phyloP scores from a whole-genome alignment of 2,888 invertebrate genomes.

The Hypercompe scribonia region DNA sequence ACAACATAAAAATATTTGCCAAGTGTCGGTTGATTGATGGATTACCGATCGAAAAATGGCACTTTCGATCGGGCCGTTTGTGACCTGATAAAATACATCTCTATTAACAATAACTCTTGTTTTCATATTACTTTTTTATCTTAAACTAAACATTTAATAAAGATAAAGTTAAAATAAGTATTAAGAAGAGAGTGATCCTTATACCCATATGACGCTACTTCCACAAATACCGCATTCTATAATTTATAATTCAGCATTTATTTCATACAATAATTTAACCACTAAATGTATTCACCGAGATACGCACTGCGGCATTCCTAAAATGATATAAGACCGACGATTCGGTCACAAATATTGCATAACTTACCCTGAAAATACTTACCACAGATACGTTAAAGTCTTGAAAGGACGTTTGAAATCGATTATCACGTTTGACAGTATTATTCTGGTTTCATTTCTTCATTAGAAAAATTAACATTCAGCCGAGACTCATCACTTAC shows the following conservation, averaged over 20 bases:
- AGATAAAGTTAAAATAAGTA: too few relatives aligned
- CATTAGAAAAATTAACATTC: background rate
- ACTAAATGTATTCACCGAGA: background rate
- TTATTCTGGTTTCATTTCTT: background rate
- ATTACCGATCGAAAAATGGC: background rate
- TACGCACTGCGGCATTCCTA: background rate
- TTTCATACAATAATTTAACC: background rate
- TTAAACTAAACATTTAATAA: too few relatives aligned
- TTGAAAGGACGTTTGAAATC: background rate
- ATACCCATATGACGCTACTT: background rate
- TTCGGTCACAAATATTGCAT: background rate
- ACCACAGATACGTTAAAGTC: background rate
- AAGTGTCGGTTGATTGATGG: background rate
- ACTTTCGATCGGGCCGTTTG: background rate
- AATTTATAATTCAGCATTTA: background rate
- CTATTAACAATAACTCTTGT: background rate
- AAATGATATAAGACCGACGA: background rate
- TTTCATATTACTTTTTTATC: background rate
- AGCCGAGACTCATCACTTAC: background rate
- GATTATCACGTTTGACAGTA: background rate
- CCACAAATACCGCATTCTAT: background rate
- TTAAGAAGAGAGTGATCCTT: background rate
- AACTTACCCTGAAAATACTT: background rate
- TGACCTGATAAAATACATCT: background rate
- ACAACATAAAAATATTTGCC: background rate